Evolutionary conservation across 2,797 vertebrate genomes (phyloP).

Genomic region (Sparus aurata): DNA sequence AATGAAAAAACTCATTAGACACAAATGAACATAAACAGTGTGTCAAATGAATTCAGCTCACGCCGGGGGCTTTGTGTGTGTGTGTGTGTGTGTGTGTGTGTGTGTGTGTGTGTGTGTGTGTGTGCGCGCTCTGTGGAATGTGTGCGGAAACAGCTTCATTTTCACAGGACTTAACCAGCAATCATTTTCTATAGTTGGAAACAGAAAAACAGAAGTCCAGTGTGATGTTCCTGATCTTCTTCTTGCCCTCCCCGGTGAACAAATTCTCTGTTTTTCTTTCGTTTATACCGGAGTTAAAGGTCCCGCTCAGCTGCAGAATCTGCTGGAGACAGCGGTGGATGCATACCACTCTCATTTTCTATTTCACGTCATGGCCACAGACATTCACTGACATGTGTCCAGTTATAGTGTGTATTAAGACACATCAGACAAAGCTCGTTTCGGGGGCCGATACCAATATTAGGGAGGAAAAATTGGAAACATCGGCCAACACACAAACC

Average conservation of each 20-base stretch:
- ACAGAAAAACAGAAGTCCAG: neutral
- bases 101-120: slow-evolving; percentile 6
- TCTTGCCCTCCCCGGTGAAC: no score
- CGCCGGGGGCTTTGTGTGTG: neutral
- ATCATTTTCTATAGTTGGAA: slow-evolving; percentile 20
- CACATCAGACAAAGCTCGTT: no score
- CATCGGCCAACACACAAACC: no score
- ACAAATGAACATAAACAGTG: slow-evolving; percentile 60
- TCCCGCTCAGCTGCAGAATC: neutral
- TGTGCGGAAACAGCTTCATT: slow-evolving; percentile 34
- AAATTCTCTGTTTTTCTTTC: slow-evolving; percentile 5
- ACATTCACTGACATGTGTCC: no score
- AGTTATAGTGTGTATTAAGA: no score
- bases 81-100: slow-evolving; percentile 3
- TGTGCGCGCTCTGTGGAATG: neutral
- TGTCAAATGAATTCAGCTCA: slow-evolving; percentile 30
- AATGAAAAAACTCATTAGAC: slow-evolving; percentile 65
- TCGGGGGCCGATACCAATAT: no score
- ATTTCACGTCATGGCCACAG: no score
- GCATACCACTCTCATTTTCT: no score
- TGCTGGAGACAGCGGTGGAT: no score
- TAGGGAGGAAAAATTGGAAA: no score
- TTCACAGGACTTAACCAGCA: slow-evolving; percentile 41
- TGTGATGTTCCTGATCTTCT: neutral
- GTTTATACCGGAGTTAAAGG: neutral